Percentiles rank a stretch among this genome's conserved stretches.
Evolutionary conservation across 2,113 vertebrate species (phyloP).

Genomic region (Caloenas nicobarica): DNA sequence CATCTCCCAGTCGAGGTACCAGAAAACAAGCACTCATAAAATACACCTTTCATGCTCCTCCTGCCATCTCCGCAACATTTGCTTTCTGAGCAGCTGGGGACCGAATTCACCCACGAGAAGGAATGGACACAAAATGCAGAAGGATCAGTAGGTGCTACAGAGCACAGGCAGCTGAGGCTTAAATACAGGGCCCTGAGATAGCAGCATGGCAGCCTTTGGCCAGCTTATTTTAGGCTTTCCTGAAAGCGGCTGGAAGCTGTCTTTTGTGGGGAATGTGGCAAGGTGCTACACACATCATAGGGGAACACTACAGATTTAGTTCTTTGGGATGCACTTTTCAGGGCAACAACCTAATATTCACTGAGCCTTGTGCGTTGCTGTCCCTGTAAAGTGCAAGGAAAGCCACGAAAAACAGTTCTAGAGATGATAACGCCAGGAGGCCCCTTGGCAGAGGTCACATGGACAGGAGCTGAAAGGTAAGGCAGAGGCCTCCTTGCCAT

Average conservation of each 20-base stretch:
- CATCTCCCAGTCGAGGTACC: background rate
- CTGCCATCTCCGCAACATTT: background rate
- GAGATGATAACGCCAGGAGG: background rate
- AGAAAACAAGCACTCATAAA: background rate
- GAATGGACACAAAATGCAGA: background rate
- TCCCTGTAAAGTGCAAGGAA: background rate
- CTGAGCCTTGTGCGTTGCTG: background rate
- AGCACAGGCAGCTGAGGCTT: background rate
- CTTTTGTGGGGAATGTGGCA: background rate
- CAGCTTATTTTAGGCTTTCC: background rate
- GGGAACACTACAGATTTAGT: background rate
- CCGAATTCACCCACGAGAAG: background rate
- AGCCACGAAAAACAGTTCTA: background rate
- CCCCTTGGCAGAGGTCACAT: background rate
- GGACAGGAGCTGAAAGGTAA: background rate
- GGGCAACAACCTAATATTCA: background rate
- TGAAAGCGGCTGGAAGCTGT: background rate
- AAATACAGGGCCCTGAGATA: background rate
- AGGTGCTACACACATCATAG: background rate
- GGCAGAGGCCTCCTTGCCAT: background rate
- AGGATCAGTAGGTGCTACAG: background rate
- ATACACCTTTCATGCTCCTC: rapidly evolving
- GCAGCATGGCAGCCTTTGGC: background rate
- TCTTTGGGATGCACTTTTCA: background rate
- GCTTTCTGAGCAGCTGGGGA: background rate